A percentile compares a stretch with the other conserved stretches of the same genome.
phyloP scores from a whole-genome alignment of 2,113 vertebrate genomes.

The Ramphastos sulfuratus region DNA sequence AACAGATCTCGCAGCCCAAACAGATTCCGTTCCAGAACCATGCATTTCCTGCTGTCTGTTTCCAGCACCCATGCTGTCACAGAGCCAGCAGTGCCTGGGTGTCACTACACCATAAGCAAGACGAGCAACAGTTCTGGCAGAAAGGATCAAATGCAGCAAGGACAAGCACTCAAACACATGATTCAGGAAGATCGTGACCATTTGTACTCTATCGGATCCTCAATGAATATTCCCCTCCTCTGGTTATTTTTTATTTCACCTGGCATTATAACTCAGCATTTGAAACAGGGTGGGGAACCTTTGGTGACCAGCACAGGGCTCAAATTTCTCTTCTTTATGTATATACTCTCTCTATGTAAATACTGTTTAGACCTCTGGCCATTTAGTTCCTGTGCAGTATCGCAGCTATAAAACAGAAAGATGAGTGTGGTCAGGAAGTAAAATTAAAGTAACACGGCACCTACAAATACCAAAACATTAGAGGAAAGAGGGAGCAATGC shows the following conservation, averaged over 20 bases:
- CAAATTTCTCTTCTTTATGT: background rate
- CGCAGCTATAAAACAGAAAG: background rate
- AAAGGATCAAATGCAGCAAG: accelerated
- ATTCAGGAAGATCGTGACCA: background rate
- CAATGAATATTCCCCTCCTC: background rate
- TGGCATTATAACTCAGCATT: background rate
- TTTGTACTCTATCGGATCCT: background rate
- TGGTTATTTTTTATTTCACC: background rate
- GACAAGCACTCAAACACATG: background rate
- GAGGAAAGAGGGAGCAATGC: background rate
- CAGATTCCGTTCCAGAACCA: background rate
- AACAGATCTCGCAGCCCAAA: background rate
- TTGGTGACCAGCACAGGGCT: background rate
- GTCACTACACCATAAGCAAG: background rate
- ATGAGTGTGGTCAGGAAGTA: background rate
- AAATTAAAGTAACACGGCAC: background rate
- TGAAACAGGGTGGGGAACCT: background rate
- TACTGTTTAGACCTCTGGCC: background rate
- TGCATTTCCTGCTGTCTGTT: background rate
- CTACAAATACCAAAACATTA: background rate
- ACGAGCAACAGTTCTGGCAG: background rate
- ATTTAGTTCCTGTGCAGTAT: background rate
- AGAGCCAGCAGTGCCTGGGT: background rate
- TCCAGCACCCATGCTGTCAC: accelerated
- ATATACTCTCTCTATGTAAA: background rate